phyloP scores from a whole-genome alignment of 2,797 vertebrate species.

The Eulemur rubriventer region DNA sequence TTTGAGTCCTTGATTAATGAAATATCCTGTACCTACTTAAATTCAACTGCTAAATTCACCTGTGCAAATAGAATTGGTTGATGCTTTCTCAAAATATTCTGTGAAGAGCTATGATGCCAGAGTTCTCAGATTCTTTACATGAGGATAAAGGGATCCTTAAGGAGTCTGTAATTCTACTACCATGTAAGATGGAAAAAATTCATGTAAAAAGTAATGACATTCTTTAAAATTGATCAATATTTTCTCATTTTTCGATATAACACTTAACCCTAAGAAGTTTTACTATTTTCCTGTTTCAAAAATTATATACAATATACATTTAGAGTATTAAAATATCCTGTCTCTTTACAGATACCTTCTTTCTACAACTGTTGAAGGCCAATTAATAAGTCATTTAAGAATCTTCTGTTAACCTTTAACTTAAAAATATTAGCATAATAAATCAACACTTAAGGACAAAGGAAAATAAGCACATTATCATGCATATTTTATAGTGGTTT shows the following conservation, averaged over 20 bases:
- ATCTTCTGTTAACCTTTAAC: not conserved
- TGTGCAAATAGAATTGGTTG: not conserved
- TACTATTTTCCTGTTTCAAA: not conserved
- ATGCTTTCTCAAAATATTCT: not conserved
- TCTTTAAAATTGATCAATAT: not conserved
- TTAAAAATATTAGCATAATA: not conserved
- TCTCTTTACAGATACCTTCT: not conserved
- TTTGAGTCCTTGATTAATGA: slow-evolving; percentile 1
- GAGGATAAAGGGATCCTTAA: not conserved
- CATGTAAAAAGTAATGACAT: not conserved
- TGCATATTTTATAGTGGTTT: not conserved
- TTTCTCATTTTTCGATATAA: not conserved
- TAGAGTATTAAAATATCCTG: not conserved
- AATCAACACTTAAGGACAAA: slow-evolving; percentile 25
- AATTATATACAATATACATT: not conserved
- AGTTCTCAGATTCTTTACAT: not conserved
- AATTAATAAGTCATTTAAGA: slow-evolving; percentile 28
- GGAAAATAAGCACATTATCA: not conserved
- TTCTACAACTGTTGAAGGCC: not conserved
- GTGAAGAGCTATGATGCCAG: not conserved
- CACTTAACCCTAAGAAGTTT: slow-evolving; percentile 29
- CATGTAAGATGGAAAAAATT: not conserved
- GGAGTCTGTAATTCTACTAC: not conserved
- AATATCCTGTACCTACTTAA: not conserved
- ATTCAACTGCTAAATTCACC: not conserved